Evolutionary conservation across 2,797 vertebrate species (phyloP).

Genomic region (Sparidentex hasta): DNA sequence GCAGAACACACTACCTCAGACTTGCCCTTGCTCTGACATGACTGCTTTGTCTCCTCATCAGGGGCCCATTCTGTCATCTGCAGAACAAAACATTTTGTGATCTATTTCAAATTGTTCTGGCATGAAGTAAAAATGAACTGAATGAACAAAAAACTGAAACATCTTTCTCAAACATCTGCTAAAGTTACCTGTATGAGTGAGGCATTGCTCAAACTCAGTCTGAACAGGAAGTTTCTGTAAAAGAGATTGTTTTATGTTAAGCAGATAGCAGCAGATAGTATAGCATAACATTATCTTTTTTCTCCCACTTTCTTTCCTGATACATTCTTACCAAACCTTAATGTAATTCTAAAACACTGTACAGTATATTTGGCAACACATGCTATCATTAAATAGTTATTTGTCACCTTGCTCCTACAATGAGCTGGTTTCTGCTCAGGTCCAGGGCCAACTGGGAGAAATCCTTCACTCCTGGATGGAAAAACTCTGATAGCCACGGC

Average conservation of each 20-base stretch:
- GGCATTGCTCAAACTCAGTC: constrained; percentile 92
- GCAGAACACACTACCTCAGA: constrained; percentile 85
- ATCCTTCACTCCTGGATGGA: constrained; percentile 90
- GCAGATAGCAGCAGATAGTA: neutral
- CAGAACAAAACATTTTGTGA: constrained; percentile 25
- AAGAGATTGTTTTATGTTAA: constrained; percentile 15
- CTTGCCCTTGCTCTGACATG: constrained; percentile 98
- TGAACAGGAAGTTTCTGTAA: constrained; percentile 96
- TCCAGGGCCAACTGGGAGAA: constrained; percentile 96
- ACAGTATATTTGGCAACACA: neutral
- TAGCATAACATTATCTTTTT: neutral
- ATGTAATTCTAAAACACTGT: neutral
- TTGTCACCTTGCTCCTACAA: constrained; percentile 95
- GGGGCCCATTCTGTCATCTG: constrained; percentile 93
- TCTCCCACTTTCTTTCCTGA: neutral
- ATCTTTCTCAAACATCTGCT: neutral
- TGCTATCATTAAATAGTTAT: neutral
- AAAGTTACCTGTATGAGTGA: constrained; percentile 94
- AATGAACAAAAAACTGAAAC: neutral
- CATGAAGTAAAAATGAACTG: neutral
- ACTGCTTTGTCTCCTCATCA: constrained; percentile 91
- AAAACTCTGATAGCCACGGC: constrained; percentile 93
- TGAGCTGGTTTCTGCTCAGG: constrained; percentile 93
- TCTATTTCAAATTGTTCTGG: no score
- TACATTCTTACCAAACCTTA: neutral